Base-by-base conservation (phyloP, 1,140 invertebrate species). In the Drosophila navojoa region DNA sequence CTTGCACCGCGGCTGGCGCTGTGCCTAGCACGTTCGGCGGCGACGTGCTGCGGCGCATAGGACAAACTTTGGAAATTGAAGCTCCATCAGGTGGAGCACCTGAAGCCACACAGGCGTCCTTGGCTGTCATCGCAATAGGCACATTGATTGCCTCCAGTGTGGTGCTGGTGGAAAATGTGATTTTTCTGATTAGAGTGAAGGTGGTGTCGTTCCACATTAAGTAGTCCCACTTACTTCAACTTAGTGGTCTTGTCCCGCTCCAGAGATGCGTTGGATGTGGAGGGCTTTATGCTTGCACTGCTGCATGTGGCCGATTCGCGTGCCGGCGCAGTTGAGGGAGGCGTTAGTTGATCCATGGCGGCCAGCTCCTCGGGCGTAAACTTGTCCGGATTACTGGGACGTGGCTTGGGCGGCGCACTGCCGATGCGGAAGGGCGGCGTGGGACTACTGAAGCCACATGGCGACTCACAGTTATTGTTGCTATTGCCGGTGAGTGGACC, bases 301-400 rank as follows among this genome's bases (percentile, higher is more conserved):
- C 75, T 89, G 68, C 85, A 90, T 9, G 74, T 78, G 11, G 85
- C 75, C 5, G 90, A 74, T 27, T 91, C 87, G 0, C 81, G 62
- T 25, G 90, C 55, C 5, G 91, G 91, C 44, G 91, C 90, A 4
- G 91, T 92, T 5, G 91, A 77, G 4, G 90, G 90, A 4, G 91
- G 91, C 10, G 90, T 91, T 25, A 74, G 38, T 47, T 92, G 86
- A 52, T 90, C 90, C 89, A 92, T 91, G 10, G 81, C 79, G 2
- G 82, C 84, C 11, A 92, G 49, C 35, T 92, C 90, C 62, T 92
- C 91, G n/a, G 90, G 81, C 5, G 90, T 91, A 71, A 90, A 92
- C 62, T 84, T 70, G 55, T 90, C 84, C 9, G 82, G 89, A 67
- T 92, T 79, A 45, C 69, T 92, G 6, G 81, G 74, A 16, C 90